phyloP scores from a whole-genome alignment of 2,888 invertebrate species.

The Sinodicranocentrus sp. region DNA sequence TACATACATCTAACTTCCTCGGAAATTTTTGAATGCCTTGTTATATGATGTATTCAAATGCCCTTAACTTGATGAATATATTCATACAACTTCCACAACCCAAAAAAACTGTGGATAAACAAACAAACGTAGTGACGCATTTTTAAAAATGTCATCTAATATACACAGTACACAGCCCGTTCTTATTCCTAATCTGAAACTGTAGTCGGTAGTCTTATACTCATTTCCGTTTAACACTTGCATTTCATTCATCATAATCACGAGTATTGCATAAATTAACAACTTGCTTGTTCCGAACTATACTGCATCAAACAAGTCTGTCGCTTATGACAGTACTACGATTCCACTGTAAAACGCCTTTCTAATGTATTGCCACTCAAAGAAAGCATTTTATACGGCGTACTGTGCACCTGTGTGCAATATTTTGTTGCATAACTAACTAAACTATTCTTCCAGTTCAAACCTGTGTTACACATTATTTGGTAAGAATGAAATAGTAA shows the following conservation, averaged over 20 bases:
- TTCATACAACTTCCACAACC: no score
- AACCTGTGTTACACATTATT: neutral
- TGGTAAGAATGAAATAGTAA: neutral
- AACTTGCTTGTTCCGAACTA: neutral
- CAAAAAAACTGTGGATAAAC: neutral
- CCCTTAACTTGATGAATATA: no score
- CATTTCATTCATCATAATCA: neutral
- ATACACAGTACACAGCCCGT: neutral
- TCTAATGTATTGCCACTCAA: no score
- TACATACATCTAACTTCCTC: no score
- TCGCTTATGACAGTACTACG: no score
- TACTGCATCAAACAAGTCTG: neutral
- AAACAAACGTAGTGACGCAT: neutral
- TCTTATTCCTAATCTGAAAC: neutral
- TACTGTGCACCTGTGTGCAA: neutral
- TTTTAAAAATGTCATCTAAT: neutral
- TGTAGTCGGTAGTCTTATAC: neutral
- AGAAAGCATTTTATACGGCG: no score
- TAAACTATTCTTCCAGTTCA: neutral
- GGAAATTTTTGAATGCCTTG: no score
- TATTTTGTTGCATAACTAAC: neutral
- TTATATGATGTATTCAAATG: no score
- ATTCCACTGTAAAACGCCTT: no score
- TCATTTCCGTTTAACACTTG: neutral
- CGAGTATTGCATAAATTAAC: neutral